Evolutionary conservation across 2,113 vertebrate genomes (phyloP).

Genomic region (Talpa occidentalis): DNA sequence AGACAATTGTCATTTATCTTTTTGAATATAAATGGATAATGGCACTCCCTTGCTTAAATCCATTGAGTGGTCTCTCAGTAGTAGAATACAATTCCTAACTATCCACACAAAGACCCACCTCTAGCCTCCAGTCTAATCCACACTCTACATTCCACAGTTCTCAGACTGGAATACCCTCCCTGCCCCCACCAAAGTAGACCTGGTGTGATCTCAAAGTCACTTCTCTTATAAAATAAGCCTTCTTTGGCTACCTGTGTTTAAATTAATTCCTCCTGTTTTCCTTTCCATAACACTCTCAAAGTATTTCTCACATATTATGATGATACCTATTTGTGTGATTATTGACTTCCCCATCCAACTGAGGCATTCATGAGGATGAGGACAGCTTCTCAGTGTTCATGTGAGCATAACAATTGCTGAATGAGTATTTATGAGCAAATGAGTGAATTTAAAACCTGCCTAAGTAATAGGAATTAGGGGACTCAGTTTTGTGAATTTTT

Average conservation of each 20-base stretch:
- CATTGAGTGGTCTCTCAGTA: background rate
- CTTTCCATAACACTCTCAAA: background rate
- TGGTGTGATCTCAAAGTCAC: background rate
- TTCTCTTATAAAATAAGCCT: background rate
- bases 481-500: background rate
- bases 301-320: background rate
- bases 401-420: background rate
- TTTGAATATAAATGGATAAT: background rate
- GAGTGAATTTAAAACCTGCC: background rate
- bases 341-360: background rate
- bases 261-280: background rate
- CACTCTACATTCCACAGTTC: background rate
- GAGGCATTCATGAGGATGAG: background rate
- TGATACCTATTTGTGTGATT: background rate
- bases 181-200: background rate
- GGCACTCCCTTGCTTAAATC: background rate
- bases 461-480: background rate
- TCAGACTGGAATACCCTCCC: fast-evolving
- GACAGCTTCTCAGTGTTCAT: background rate
- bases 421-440: background rate
- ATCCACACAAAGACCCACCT: background rate
- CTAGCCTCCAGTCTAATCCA: background rate
- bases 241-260: background rate
- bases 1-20: background rate
- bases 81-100: background rate